Conservation (phyloP, 2,113 vertebrate genomes). For the Vidua chalybeata region DNA sequence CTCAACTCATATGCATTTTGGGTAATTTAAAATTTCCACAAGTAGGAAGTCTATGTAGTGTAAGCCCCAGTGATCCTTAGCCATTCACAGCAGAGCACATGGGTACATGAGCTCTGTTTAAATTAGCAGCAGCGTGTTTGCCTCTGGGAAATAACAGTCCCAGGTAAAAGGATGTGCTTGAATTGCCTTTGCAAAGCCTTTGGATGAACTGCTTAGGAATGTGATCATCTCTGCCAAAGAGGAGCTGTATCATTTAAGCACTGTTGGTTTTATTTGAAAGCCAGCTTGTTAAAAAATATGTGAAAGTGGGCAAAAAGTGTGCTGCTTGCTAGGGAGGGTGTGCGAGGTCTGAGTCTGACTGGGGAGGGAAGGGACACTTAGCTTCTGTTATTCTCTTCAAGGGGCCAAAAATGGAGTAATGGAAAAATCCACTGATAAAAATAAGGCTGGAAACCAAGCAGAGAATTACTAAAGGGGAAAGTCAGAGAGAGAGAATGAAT, state of each 20-base stretch:
- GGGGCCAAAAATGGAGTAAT: background rate
- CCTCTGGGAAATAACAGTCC: slow-evolving; percentile 25
- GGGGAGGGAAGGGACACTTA: background rate
- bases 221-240: background rate
- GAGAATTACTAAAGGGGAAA: background rate
- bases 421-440: slow-evolving; percentile 21
- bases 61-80: background rate
- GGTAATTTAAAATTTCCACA: background rate
- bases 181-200: slow-evolving; percentile 19
- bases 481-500: background rate
- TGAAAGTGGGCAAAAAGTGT: background rate
- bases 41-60: background rate
- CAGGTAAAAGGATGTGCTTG: background rate
- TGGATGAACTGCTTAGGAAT: slow-evolving; percentile 13
- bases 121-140: background rate
- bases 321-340: background rate
- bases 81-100: background rate
- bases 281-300: background rate
- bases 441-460: background rate
- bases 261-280: background rate
- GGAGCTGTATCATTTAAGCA: background rate
- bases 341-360: background rate
- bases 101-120: background rate
- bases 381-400: background rate
- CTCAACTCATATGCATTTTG: background rate